phyloP scores from a whole-genome alignment of 2,888 invertebrate genomes.

The Pollenia griseotomentosa region DNA sequence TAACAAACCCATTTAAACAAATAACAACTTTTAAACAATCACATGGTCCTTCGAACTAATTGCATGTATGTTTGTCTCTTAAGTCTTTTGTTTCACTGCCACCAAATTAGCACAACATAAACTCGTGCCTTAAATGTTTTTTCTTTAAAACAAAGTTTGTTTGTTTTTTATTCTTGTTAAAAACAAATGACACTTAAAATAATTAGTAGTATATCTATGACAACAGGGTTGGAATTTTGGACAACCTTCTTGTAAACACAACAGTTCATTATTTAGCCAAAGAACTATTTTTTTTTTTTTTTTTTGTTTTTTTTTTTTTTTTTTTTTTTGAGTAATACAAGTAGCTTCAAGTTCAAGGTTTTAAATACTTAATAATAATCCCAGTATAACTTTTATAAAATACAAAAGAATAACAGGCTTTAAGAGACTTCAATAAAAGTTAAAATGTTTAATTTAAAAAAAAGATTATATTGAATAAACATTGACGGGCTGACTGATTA shows the following conservation, averaged over 20 bases:
- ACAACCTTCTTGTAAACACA: slow-evolving; percentile 8
- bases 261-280: background rate
- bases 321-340: slow-evolving; percentile 8
- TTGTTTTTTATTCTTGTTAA: background rate
- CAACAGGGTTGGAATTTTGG: background rate
- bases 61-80: slow-evolving; percentile 1
- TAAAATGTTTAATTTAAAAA: background rate
- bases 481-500: slow-evolving; percentile 44
- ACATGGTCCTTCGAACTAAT: slow-evolving; percentile 23
- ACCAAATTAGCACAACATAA: background rate
- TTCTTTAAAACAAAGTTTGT: background rate
- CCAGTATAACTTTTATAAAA: background rate
- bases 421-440: slow-evolving; percentile 10
- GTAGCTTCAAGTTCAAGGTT: slow-evolving; percentile 61
- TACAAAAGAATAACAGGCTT: background rate
- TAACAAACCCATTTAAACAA: background rate
- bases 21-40: background rate
- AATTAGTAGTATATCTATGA: slow-evolving; percentile 21
- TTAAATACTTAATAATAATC: background rate
- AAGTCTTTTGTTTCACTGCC: slow-evolving; percentile 48
- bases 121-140: background rate
- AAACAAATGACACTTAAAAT: background rate
- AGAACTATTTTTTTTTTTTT: slow-evolving; percentile 5
- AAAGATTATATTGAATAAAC: slow-evolving; percentile 33
- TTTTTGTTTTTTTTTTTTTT: too few species aligned